Evolutionary conservation across 2,888 invertebrate genomes (phyloP), one percentile per base, ranked within the genome.

Genomic region (Drosophila mettleri): DNA sequence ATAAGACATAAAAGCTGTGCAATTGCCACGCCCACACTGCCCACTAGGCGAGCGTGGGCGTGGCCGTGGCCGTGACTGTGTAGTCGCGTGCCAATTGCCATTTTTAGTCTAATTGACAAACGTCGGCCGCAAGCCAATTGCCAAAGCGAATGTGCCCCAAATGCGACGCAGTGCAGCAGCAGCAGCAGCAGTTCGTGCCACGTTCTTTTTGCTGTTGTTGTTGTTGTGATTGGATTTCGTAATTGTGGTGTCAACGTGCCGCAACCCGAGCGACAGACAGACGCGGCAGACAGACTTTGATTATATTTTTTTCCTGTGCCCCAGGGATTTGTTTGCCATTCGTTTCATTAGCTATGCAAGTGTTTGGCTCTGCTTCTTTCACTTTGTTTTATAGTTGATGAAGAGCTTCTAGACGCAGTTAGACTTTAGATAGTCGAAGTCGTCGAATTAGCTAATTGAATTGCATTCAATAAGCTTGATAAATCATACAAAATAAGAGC

Each of bases 51-150:
- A 45, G 43, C 38, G 53, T 57, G 41, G 31, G 14, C 31, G 38
- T 54, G 39, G 69, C 80, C 41, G 14, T 64, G 34, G 48, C 24
- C 39, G 46, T 54, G 43, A 36, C 18, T 24, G 36, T 51, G 31
- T 12, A 2, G 72, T 82, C 85, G 81, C 81, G 81, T 82, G 85
- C 79, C 68, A 59, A 74, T 73, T 61, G 77, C 51, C 80, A 82
- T 87, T 83, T 83, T 71, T 12, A 76, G 60, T 79, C 82, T 77
- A 83, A 87, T 83, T 87, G 83, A 71, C 80, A 48, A 61, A 43
- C 41, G 45, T 52, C 48, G 20, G 31, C 51, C 24, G 38, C 29
- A 46, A 34, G 46, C 51, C 54, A 63, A 60, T 53, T 43, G 41
- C 29, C 46, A 34, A 54, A 52, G 20, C 72, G 38, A 45, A 53